A percentile compares a stretch with the other conserved stretches of the same genome.
phyloP scores from a whole-genome alignment of 2,113 vertebrate genomes.

The Lepus americanus region DNA sequence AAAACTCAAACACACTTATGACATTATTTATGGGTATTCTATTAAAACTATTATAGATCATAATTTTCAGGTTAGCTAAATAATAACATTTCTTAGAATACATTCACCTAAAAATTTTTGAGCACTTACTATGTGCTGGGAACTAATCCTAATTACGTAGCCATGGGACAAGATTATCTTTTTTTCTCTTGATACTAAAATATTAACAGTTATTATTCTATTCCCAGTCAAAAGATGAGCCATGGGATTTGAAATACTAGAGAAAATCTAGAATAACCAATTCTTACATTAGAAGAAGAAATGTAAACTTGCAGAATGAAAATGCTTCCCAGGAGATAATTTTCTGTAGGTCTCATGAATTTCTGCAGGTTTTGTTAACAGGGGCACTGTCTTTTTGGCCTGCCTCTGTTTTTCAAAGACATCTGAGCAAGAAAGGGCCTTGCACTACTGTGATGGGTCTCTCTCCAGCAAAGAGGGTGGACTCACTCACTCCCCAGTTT shows the following conservation, averaged over 20 bases:
- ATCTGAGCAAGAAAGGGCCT: background rate
- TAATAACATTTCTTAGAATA: background rate
- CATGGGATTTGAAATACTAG: constrained; percentile 21
- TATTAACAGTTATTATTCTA: constrained; percentile 41
- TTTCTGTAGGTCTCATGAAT: constrained; percentile 37
- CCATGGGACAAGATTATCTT: background rate
- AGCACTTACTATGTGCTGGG: background rate
- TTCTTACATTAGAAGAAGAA: constrained; percentile 70
- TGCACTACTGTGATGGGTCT: background rate
- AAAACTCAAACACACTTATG: constrained; percentile 34
- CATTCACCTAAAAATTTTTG: background rate
- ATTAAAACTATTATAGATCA: background rate
- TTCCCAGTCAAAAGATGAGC: constrained; percentile 47
- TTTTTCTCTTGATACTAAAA: constrained; percentile 45
- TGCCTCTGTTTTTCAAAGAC: background rate
- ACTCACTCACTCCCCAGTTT: background rate
- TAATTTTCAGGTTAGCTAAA: background rate
- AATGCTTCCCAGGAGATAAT: constrained; percentile 67
- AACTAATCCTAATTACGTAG: background rate
- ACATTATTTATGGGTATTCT: background rate
- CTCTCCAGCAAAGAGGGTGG: background rate
- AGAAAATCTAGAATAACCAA: constrained; percentile 63
- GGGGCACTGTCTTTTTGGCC: background rate
- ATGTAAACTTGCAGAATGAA: constrained; percentile 77
- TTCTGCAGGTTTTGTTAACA: constrained; percentile 46